phyloP scores from a whole-genome alignment of 2,888 invertebrate genomes.

The Erannis defoliaria region DNA sequence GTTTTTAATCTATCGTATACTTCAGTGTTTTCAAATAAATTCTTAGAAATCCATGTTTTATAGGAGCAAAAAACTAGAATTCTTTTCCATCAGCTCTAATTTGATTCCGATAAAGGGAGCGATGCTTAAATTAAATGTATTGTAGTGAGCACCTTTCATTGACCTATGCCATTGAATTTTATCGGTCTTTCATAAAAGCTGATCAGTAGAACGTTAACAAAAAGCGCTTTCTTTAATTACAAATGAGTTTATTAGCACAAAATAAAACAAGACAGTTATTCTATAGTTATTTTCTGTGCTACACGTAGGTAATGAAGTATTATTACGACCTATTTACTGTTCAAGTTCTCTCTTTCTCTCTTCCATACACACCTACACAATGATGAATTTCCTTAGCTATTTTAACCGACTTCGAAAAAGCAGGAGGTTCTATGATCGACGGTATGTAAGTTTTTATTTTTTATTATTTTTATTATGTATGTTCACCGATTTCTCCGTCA shows the following conservation, averaged over 20 bases:
- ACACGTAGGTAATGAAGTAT: no score
- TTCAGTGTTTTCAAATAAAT: conserved; percentile 18
- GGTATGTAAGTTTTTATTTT: no score
- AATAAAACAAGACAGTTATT: no score
- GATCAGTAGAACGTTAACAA: conserved; percentile 60
- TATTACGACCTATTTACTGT: no score
- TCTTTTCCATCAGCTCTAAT: conserved; percentile 62
- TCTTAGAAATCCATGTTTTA: conserved; percentile 4
- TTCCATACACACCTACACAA: no score
- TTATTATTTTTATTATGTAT: no score
- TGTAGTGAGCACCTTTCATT: conserved; percentile 36
- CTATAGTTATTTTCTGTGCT: conserved; percentile 41
- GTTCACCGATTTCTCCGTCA: no score
- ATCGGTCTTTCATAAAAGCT: conserved; percentile 62
- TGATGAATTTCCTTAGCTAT: no score
- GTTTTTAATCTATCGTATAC: conserved; percentile 5
- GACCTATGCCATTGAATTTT: conserved; percentile 45
- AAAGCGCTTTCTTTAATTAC: conserved; percentile 65
- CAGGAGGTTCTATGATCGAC: no score
- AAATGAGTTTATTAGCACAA: conserved; percentile 59
- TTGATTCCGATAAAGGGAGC: conserved; percentile 65
- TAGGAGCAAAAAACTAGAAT: conserved; percentile 53
- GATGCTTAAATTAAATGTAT: conserved; percentile 26
- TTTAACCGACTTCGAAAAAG: neutral
- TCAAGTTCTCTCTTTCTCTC: no score